Evolutionary conservation across 2,888 invertebrate species (phyloP).

Genomic region (Entomobrya proxima): DNA sequence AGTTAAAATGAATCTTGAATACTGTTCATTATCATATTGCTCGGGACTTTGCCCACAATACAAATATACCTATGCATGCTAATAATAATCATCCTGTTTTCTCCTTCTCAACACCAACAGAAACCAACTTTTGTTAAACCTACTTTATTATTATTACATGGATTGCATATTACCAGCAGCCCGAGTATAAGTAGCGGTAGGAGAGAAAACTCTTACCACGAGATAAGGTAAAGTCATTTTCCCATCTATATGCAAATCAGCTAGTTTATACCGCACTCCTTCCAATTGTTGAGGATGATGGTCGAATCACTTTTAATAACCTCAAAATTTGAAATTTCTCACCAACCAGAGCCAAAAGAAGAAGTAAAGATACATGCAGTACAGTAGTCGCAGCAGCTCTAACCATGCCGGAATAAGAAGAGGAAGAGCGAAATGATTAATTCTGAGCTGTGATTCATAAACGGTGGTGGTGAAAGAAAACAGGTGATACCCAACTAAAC

Average conservation of each 20-base stretch:
- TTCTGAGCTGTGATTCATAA: conserved; percentile 54
- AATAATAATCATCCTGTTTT: no score
- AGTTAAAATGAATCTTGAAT: no score
- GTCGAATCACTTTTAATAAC: conserved; percentile 68
- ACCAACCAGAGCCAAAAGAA: not conserved
- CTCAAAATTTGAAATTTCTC: conserved; percentile 65
- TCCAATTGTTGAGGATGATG: conserved; percentile 37
- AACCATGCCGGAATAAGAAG: not conserved
- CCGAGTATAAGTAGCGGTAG: not conserved
- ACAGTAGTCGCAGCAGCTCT: no score
- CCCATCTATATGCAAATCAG: conserved; percentile 75
- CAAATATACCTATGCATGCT: no score
- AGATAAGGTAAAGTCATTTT: conserved; percentile 68
- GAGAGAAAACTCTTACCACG: not conserved
- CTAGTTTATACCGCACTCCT: conserved; percentile 5
- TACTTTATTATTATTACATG: no score
- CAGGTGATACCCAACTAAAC: conserved; percentile 41
- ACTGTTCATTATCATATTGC: no score
- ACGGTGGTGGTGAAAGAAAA: not conserved
- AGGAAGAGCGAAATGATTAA: conserved; percentile 55
- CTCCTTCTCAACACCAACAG: no score
- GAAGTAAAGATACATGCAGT: no score
- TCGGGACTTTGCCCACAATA: no score
- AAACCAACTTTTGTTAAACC: no score
- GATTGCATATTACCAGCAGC: no score